Conservation (phyloP, 2,888 invertebrate genomes). For the Sarcophaga subvicina region DNA sequence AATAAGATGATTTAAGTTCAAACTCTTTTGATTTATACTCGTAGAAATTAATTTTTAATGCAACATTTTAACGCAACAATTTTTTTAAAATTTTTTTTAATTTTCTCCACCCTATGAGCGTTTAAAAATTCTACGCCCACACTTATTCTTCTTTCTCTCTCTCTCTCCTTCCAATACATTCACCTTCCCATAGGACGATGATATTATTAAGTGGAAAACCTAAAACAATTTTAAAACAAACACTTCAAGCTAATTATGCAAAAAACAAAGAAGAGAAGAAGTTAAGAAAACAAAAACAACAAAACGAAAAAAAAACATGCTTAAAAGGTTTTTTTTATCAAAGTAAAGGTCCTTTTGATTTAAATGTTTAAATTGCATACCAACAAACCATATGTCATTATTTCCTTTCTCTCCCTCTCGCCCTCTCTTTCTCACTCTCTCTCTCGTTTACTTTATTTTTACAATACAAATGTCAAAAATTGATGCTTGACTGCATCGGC, state of each 20-base stretch:
- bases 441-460: conserved; percentile 41
- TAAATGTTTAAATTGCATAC: conserved; percentile 9
- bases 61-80: too few species aligned
- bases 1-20: too few species aligned
- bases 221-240: conserved; percentile 33
- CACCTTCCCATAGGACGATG: conserved; percentile 9
- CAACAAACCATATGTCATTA: conserved; percentile 57
- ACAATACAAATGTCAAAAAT: conserved; percentile 61
- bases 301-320: conserved; percentile 24
- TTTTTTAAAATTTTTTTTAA: too few species aligned
- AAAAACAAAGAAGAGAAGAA: neutral
- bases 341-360: conserved; percentile 5
- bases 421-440: neutral
- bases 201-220: neutral
- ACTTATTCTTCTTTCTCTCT: neutral
- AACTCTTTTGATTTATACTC: too few species aligned
- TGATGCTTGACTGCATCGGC: conserved; percentile 55
- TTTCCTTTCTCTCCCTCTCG: conserved; percentile 15
- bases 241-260: conserved; percentile 63
- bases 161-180: neutral
- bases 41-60: too few species aligned
- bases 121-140: too few species aligned
- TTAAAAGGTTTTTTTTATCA: conserved; percentile 27
- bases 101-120: too few species aligned
- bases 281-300: conserved; percentile 17